Evolutionary conservation across 2,113 vertebrate genomes (phyloP), one percentile per base, ranked within the genome.

Genomic region (Rhinogobius similis): DNA sequence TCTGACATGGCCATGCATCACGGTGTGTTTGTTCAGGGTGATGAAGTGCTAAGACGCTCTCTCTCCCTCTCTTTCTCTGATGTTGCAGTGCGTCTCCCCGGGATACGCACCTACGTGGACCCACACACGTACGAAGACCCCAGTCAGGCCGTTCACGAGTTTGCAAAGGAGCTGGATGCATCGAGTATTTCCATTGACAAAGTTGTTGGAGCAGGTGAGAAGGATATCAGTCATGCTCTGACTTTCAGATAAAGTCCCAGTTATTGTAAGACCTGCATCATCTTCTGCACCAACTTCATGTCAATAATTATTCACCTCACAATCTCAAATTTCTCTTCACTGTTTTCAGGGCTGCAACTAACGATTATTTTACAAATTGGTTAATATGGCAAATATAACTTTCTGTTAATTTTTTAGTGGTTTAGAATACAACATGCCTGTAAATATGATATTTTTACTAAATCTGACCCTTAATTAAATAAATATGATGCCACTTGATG

Each of bases 91-190:
- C 92, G 93, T 75, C 88, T 94, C 52, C 94, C 94, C 0, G 94
- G 94, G 0, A 89, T 94, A 79, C 92, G 90, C 73, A 94, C 93
- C n/a, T 94, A 94, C 12, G 91, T 94, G 56, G 94, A 94, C 78
- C 94, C 94, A 0, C 94, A 94, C 81, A 94, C 93, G 0, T 94
- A 94, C 11, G 94, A 94, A 77, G 94, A 94, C 82, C 94, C 94
- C 1, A 92, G 92, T 81, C 94, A 94, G 72, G 94, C 94, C 3
- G 93, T 94, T 69, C 94, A 94, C 14, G 93, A 94, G 82, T 94
- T 94, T 56, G 94, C 94, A 58, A 94, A 93, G 73, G 94, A 94
- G 73, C 81, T 94, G 66, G 93, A 94, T 3, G 93, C 93, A n/a
- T 94, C 94, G 41, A 92, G 91, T 61, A 94, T 94, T 7, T 90